Base-by-base conservation (phyloP, 2,888 invertebrate species). In the Belgica antarctica region DNA sequence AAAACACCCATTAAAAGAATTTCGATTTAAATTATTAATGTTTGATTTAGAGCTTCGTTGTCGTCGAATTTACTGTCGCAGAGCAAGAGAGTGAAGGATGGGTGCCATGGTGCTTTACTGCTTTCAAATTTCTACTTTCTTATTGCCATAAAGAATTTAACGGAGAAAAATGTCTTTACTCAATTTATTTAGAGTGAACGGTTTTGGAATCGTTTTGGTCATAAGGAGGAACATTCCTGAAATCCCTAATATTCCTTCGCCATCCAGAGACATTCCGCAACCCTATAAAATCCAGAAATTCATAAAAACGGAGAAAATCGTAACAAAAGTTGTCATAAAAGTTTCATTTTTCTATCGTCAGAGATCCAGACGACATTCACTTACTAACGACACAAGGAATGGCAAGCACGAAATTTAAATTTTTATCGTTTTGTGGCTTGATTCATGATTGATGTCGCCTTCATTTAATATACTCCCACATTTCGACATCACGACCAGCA, bases 21-120 rank as follows among this genome's bases (percentile, higher is more conserved):
- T 28, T 62, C 62, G 62, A 62, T 62, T 62, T 62, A 62, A 31
- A 62, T 62, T 62, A 28, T 62, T 62, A 59, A 59, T 59, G 59
- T 59, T 59, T 59, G 59, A 59, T 59, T 59, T 59, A 59, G 27
- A 27, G 27, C 27, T 59, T 25, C 59, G 25, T 15, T 27, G 59
- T 25, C 27, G 27, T 59, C n/a, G 52, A 8, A 27, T 12, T 27
- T 27, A n/a, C n/a, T 59, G 25, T 25, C 27, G 19, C 27, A 27
- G 25, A n/a, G n/a, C n/a, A n/a, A n/a, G n/a, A n/a, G n/a, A n/a
- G 25, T 1, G 41, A 41, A 52, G 52, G 19, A 22, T 52, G 52
- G n/a, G 52, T 22, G 52, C 17, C 17, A 17, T 46, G 12, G 5
- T 46, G 4, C 46, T 7, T 46, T 46, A 7, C 17, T 12, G 4